Evolutionary conservation across 2,113 vertebrate species (phyloP).

Genomic region (Stomatorhinus ivindoensis): DNA sequence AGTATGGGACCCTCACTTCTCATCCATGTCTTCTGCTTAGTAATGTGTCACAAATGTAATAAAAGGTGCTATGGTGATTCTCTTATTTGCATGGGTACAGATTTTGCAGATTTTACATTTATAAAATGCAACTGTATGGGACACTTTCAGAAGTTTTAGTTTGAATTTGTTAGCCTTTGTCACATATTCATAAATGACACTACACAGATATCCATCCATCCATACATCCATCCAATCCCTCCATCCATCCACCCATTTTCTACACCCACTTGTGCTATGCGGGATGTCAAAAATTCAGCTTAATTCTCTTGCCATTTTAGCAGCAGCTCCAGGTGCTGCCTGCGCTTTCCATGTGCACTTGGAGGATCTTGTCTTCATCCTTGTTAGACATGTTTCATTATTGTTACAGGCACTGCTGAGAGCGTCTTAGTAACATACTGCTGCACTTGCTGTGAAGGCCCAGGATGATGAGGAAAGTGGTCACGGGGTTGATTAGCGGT

Average conservation of each 20-base stretch:
- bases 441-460: background rate
- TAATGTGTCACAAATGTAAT: background rate
- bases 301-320: background rate
- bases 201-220: background rate
- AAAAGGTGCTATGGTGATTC: background rate
- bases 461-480: background rate
- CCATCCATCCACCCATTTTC: background rate
- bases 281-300: background rate
- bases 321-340: background rate
- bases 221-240: background rate
- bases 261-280: background rate
- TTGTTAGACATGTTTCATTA: background rate
- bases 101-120: background rate
- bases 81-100: background rate
- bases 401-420: background rate
- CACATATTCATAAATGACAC: background rate
- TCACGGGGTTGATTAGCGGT: constrained; percentile 28
- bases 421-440: background rate
- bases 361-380: background rate
- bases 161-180: background rate
- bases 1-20: background rate
- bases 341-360: background rate
- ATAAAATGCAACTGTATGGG: background rate
- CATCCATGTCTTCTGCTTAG: background rate
- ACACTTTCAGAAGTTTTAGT: background rate